Evolutionary conservation across 1,140 invertebrate genomes (phyloP), one percentile per base, ranked within the genome.

Genomic region (Sinella curviseta): DNA sequence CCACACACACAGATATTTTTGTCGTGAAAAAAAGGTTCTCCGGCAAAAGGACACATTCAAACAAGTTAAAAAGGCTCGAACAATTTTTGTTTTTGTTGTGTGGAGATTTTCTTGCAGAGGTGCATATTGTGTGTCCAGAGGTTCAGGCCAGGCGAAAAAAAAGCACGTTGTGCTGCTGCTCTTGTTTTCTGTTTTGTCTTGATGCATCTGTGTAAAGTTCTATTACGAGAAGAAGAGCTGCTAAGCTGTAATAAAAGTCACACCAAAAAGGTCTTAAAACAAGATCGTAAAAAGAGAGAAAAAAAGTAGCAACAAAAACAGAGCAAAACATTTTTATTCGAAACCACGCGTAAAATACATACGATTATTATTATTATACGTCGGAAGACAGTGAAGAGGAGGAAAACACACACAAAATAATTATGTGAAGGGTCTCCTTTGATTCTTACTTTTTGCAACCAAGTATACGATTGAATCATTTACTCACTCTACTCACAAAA

Each of bases 401-500:
- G 28, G 16, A 17, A 24, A 4, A 73, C 16, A 73, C 16, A 73
- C 4, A 31, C 31, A 12, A 20, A 48, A 48, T 48, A 12, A 20
- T 48, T 12, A 48, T 48, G 39, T 48, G 20, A 48, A 48, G 39
- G 39, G 39, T 48, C 39, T 12, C 8, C 39, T 48, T 48, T 48
- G 39, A 48, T 48, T 48, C 39, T 48, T 48, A n/a, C n/a, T 39
- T 75, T 75, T 67, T 76, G 80, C 77, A 81, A 81, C 80, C 73
- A 81, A 81, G 80, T 81, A 81, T 81, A 81, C 80, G 80, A 81
- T 78, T 4, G 55, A 16, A 60, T 78, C 77, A 78, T 78, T 78
- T 78, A 78, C 77, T 78, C 16, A 78, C 31, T 65, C 55, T 35
- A 65, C 55, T 67, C 65, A 67, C 74, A 75, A 75, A n/a, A n/a